phyloP scores from a whole-genome alignment of 2,888 invertebrate species.

The Tanypteryx hageni region DNA sequence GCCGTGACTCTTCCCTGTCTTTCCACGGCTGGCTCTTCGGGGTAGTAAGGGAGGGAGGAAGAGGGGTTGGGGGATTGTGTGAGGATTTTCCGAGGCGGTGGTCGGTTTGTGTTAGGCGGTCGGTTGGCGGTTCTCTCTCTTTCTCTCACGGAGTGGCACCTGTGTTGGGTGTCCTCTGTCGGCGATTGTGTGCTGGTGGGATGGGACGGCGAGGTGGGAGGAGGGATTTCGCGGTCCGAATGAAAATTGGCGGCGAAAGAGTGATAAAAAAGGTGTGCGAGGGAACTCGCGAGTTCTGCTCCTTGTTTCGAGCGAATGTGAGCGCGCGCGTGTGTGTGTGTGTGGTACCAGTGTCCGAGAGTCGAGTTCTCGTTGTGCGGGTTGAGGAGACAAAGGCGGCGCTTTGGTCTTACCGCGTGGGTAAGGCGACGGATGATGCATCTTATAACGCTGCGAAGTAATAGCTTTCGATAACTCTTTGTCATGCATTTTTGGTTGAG shows the following conservation, averaged over 20 bases:
- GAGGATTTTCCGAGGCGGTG: neutral
- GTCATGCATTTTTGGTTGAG: too few species aligned
- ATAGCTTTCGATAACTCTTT: too few species aligned
- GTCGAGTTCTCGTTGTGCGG: neutral
- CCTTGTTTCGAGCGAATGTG: neutral
- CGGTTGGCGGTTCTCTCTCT: neutral
- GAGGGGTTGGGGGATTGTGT: neutral
- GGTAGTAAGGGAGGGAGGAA: neutral
- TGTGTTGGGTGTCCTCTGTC: constrained; percentile 46
- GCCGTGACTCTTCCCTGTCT: neutral
- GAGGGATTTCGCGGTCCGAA: constrained; percentile 3
- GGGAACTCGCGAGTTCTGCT: neutral
- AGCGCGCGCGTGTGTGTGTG: neutral
- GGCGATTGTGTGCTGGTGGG: too few species aligned
- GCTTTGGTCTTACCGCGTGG: too few species aligned
- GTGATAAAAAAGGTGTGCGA: neutral
- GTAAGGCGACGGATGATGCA: too few species aligned
- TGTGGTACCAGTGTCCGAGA: neutral
- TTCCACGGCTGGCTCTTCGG: neutral
- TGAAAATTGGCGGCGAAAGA: constrained; percentile 27
- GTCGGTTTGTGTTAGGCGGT: neutral
- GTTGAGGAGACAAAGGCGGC: constrained; percentile 2
- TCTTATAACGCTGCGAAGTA: too few species aligned
- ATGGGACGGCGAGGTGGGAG: neutral
- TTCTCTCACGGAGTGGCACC: constrained; percentile 47